Conservation (phyloP, 2,797 vertebrate species). For the Cuniculus paca region DNA sequence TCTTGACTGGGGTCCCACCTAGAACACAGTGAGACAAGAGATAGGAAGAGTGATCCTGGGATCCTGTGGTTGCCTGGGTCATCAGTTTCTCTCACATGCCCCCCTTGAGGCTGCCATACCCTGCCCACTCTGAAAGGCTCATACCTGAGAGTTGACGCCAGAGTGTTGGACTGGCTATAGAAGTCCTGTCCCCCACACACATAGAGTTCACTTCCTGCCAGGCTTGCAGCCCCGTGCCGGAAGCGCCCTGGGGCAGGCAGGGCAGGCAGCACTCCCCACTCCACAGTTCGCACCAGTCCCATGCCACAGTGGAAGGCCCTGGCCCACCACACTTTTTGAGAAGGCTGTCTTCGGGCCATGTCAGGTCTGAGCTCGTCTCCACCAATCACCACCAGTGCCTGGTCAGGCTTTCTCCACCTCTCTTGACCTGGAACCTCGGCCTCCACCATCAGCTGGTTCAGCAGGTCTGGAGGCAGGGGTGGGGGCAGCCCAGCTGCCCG, state of each 20-base stretch:
- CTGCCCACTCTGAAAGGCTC: background rate
- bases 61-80: background rate
- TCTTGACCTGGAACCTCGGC: slow-evolving; percentile 78
- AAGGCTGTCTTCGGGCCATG: slow-evolving; percentile 89
- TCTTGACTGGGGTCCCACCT: slow-evolving; percentile 87
- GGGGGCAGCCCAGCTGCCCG: slow-evolving; percentile 90
- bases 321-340: slow-evolving; percentile 92
- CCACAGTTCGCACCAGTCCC: slow-evolving; percentile 91
- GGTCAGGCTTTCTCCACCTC: slow-evolving; percentile 89
- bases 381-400: slow-evolving; percentile 92
- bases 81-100: background rate
- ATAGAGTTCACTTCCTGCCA: slow-evolving; percentile 90
- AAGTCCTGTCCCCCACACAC: slow-evolving; percentile 94
- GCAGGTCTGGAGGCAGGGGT: slow-evolving; percentile 86
- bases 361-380: slow-evolving; percentile 91
- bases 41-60: slow-evolving; percentile 41
- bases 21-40: slow-evolving; percentile 21
- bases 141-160: slow-evolving; percentile 95
- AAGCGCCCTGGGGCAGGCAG: slow-evolving; percentile 92
- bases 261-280: slow-evolving; percentile 90
- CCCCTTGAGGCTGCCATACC: background rate
- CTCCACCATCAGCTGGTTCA: slow-evolving; percentile 83
- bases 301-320: slow-evolving; percentile 91
- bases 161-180: slow-evolving; percentile 91
- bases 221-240: slow-evolving; percentile 89